Conservation (phyloP, 2,797 vertebrate species). For the Muscicapa comitata region DNA sequence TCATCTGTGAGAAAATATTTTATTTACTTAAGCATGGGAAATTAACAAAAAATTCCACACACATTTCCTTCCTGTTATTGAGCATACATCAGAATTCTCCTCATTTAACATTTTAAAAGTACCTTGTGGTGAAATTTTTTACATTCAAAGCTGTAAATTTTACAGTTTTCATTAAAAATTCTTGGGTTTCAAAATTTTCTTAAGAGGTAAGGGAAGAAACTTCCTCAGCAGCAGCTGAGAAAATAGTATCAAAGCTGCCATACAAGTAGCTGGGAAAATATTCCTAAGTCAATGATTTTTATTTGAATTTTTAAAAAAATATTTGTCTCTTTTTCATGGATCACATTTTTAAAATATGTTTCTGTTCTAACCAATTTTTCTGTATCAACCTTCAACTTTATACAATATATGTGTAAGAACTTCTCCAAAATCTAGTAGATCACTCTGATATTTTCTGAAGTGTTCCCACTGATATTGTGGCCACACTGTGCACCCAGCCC, state of each 20-base stretch:
- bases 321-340: neutral
- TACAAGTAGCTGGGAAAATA: neutral
- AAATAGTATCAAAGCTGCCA: neutral
- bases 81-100: neutral
- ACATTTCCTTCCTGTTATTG: neutral
- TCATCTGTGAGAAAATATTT: neutral
- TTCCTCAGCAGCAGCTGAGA: neutral
- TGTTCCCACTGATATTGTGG: neutral
- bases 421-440: neutral
- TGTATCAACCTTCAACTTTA: neutral
- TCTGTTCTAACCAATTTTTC: neutral
- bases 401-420: neutral
- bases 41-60: neutral
- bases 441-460: neutral
- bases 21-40: neutral
- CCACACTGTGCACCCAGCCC: neutral
- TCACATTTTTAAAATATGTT: neutral
- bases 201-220: neutral
- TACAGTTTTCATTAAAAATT: neutral
- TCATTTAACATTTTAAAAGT: neutral
- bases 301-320: neutral
- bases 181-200: neutral
- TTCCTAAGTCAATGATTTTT: neutral
- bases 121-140: neutral
- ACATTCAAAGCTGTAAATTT: neutral